Base-by-base conservation (phyloP, 2,797 vertebrate species). In the Lutjanus argentimaculatus region DNA sequence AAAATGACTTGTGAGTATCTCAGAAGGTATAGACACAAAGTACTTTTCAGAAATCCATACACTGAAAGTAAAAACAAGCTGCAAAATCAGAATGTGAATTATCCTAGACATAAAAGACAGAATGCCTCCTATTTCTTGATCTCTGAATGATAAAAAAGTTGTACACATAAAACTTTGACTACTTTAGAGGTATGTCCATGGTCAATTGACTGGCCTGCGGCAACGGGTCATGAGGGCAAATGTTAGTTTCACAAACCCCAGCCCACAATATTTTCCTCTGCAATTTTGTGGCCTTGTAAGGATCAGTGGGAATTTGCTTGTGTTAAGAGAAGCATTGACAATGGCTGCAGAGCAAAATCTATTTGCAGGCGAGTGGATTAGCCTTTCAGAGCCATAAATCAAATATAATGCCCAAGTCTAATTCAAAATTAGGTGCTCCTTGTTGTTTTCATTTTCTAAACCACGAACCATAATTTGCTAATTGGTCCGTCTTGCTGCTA, bases 301-400 rank as follows among this genome's bases (percentile, higher is more conserved):
- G 55, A 36, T 73, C n/a, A 46, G 52, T 53, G 42, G 51, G 49
- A 70, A 12, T 57, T 57, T 69, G 55, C 58, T 36, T 43, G 46
- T 58, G 65, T 72, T 71, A 56, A 6, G 30, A 36, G 43, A 8
- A 58, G 62, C 1, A 8, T 8, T 58, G 77, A 74, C 65, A 64
- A 4, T 48, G 57, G 51, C 52, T 4, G 1, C 68, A 68, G 15
- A 84, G 63, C 16, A 69, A 75, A 71, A 79, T 63, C 4, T 21
- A 82, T 78, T 82, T 70, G 59, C 52, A 79, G 75, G 63, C 0
- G 55, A 80, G 40, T 62, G 1, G 71, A 90, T 88, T 67, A 85
- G 62, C 61, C 12, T 71, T 71, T 36, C 16, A 74, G 51, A 81
- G 68, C 57, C 51, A 82, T 85, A 71, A 79, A 89, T 92, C 85